Percentiles rank a stretch among this genome's conserved stretches.
These are phyloP conservation scores for Arvicanthis niloticus DNA, from an alignment of 2,113 vertebrate genomes.

Conservation along the genomic window DNA sequence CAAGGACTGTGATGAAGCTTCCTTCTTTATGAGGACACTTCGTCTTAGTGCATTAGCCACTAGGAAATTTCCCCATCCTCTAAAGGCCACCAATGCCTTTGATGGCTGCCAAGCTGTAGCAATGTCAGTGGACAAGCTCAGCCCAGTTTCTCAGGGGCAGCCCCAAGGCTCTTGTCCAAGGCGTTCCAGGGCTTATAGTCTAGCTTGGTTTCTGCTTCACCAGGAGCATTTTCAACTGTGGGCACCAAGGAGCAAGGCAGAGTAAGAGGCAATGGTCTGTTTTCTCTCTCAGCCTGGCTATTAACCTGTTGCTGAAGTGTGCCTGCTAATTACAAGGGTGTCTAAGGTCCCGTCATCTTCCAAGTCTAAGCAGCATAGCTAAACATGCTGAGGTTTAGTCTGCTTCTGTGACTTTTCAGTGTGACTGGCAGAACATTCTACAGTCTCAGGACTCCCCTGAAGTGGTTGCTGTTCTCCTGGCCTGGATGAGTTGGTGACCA, in stretches of 20 bases:
- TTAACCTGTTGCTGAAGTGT: neutral
- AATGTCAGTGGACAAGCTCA: neutral
- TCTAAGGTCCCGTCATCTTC: neutral
- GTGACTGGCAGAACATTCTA: neutral
- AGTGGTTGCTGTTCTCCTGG: neutral
- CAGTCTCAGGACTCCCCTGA: neutral
- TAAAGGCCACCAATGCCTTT: neutral
- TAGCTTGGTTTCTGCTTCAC: neutral
- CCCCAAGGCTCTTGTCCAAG: neutral
- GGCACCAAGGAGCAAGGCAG: neutral
- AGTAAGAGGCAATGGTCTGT: neutral
- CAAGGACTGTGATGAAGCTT: accelerated
- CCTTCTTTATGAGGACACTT: neutral
- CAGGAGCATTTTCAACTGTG: neutral
- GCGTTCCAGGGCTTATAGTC: neutral
- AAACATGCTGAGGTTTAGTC: neutral
- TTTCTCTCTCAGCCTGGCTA: neutral
- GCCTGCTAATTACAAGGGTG: neutral
- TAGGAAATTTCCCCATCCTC: neutral
- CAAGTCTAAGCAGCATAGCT: neutral
- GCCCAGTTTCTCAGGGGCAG: neutral
- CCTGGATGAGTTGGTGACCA: conserved; percentile 10
- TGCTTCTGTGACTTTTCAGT: neutral
- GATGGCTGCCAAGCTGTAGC: neutral
- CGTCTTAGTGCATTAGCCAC: neutral